Base-by-base conservation (phyloP, 2,888 invertebrate genomes). In the Drosophila affinis region DNA sequence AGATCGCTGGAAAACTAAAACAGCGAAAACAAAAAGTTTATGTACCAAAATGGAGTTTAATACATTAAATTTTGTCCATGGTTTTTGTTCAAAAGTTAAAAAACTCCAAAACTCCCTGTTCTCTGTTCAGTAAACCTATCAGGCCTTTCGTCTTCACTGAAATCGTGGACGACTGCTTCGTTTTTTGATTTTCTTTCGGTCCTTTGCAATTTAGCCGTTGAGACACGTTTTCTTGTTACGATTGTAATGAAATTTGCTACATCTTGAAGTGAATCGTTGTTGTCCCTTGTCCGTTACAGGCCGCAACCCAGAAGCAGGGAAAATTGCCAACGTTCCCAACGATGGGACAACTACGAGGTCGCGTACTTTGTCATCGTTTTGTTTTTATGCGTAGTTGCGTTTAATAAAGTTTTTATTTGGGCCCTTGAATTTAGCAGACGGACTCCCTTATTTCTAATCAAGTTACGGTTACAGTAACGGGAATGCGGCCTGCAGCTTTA, bases 191-290 rank as follows among this genome's bases (percentile, higher is more conserved):
- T 68, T 85, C 69, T 82, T 72, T 77, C 52, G 51, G 70, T 68
- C 63, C 75, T 71, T 69, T 64, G 82, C 87, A 88, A 86, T 86
- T 86, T 88, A 82, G 87, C 77, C 72, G 85, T 87, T 81, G 80
- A 75, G 80, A 87, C 86, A 86, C 86, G 86, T 88, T 81, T 85
- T 80, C 80, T 77, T 79, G 79, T 85, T 86, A 85, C 85, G 87
- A 88, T 87, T 87, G 78, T 87, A 88, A 88, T 88, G 87, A 87
- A 86, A 87, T 88, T 86, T 79, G 84, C 72, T 77, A 84, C 78
- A 85, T 73, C 88, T 84, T 80, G 68, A 87, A 83, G 80, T 85
- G 86, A 84, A 85, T 74, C 87, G 83, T 87, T 62, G 45, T 48
- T 63, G 52, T 49, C 57, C 48, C 54, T 24, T n/a, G 29, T 48